phyloP scores from a whole-genome alignment of 2,113 vertebrate genomes.

The Neopipo cinnamomea region DNA sequence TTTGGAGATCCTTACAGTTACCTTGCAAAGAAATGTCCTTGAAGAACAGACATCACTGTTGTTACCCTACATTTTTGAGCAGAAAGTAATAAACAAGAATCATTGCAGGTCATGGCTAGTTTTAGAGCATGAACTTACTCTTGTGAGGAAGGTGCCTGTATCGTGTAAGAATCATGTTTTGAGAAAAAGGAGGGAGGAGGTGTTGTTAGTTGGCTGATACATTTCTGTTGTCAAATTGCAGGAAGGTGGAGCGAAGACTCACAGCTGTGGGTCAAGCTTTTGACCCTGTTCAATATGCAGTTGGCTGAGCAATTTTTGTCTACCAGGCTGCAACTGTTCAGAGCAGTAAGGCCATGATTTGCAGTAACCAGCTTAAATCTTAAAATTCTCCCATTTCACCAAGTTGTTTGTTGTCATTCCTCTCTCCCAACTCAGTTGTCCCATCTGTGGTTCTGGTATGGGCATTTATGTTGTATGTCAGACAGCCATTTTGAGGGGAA shows the following conservation, averaged over 20 bases:
- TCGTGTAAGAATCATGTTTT: background rate
- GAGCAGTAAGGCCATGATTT: background rate
- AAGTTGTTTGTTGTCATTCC: background rate
- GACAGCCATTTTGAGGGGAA: background rate
- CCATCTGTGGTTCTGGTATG: background rate
- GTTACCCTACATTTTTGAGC: background rate
- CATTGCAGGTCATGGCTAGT: background rate
- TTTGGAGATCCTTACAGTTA: background rate
- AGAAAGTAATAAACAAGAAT: background rate
- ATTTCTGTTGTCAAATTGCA: background rate
- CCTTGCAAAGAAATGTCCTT: background rate
- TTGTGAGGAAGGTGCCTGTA: background rate
- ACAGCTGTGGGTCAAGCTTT: background rate
- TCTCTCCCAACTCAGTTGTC: background rate
- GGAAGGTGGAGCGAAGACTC: background rate
- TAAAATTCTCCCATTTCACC: background rate
- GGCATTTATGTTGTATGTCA: background rate
- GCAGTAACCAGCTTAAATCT: background rate
- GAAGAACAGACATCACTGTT: background rate
- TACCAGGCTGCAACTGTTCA: background rate
- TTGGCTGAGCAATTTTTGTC: background rate
- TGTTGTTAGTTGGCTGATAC: background rate
- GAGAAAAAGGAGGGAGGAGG: background rate
- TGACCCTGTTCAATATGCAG: background rate
- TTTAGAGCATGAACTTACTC: background rate